Evolutionary conservation across 2,113 vertebrate species (phyloP), one percentile per base, ranked within the genome.

Genomic region (Strix uralensis): DNA sequence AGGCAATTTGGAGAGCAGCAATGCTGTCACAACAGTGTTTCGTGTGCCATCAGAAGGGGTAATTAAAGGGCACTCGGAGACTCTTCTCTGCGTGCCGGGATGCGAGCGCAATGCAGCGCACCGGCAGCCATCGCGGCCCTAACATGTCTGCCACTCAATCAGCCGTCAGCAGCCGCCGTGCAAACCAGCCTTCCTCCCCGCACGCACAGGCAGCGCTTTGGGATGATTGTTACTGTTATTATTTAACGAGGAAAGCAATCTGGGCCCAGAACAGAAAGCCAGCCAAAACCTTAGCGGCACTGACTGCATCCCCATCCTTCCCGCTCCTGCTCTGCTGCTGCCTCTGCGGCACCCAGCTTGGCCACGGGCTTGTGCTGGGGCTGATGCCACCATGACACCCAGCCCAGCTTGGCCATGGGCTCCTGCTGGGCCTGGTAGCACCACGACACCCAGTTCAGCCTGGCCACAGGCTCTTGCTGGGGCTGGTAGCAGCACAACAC

Each of bases 31-130:
- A 95, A 95, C 86, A 95, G 95, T 62, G 20, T 82, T 84, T 52
- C 15, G 29, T 44, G 78, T 92, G 90, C 92, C 95, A 86, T 94
- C 69, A 81, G 80, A 91, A 94, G 95, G 92, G 86, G 89, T 96
- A 97, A 97, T 97, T 96, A 97, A 96, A 96, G 94, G 97, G 95
- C 96, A 96, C 88, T 79, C 4, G 3, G 88, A 93, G 92, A 47
- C 88, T 92, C 90, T 86, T 58, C 65, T n/a, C 75, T 13, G 90
- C 66, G 62, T 16, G 90, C 78, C 5, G 54, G 77, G 78, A 58
- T 21, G 12, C 3, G 16, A 63, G 85, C 16, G 4, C 2, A 46
- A 52, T 19, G 93, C 74, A 25, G 61, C 52, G 7, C 73, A 13
- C 15, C 26, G 8, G 86, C 75, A 81, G 91, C 51, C 25, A 9